phyloP scores from a whole-genome alignment of 2,888 invertebrate species.

The Lumbricus terrestris region DNA sequence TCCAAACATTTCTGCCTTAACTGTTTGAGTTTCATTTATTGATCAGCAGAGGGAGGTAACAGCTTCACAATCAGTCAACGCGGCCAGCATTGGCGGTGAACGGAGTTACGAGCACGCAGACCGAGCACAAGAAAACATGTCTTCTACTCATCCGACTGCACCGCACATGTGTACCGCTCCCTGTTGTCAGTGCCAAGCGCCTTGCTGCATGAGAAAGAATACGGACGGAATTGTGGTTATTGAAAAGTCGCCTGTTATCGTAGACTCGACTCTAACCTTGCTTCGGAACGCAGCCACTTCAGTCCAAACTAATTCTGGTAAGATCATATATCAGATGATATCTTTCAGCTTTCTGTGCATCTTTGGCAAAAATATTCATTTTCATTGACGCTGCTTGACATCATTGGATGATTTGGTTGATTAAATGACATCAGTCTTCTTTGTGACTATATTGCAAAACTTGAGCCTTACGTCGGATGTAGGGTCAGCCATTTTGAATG shows the following conservation, averaged over 20 bases:
- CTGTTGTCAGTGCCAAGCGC: slow-evolving; percentile 8
- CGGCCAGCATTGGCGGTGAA: background rate
- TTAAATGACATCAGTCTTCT: background rate
- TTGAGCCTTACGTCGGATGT: no score
- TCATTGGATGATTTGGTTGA: background rate
- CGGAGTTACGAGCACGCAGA: background rate
- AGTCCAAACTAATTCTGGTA: background rate
- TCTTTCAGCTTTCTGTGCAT: background rate
- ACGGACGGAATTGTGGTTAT: background rate
- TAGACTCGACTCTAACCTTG: background rate
- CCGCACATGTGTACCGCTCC: slow-evolving; percentile 8
- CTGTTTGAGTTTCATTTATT: background rate
- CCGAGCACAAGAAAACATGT: background rate
- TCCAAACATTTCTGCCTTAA: background rate
- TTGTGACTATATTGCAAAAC: no score
- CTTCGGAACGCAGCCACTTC: background rate
- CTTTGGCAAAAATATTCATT: background rate
- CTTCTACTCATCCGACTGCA: background rate
- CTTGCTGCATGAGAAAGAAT: background rate
- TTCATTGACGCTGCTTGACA: background rate
- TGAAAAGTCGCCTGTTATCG: background rate
- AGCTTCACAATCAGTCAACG: background rate
- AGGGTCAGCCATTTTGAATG: no score
- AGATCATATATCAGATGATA: background rate
- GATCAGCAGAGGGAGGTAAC: background rate